A percentile compares a stretch with the other conserved stretches of the same genome.
phyloP scores from a whole-genome alignment of 2,113 vertebrate genomes.

The Daubentonia madagascariensis region DNA sequence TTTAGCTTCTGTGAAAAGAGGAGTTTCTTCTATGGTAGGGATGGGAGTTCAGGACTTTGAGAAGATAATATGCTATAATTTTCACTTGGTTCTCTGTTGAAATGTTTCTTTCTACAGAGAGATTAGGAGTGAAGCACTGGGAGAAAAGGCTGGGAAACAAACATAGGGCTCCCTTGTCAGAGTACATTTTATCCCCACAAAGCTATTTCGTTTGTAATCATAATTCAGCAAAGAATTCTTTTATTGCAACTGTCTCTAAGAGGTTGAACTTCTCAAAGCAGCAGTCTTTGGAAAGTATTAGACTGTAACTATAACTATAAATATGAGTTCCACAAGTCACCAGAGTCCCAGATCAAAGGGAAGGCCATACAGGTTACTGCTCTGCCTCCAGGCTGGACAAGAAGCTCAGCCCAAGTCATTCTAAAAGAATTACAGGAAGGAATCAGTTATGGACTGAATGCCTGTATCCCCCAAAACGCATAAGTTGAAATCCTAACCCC shows the following conservation, averaged over 20 bases:
- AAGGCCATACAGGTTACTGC: neutral
- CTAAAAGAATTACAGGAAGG: neutral
- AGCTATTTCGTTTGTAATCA: conserved; percentile 32
- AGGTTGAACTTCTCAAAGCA: conserved; percentile 13
- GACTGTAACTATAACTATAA: neutral
- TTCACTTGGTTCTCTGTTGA: conserved; percentile 6
- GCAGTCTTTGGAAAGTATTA: neutral
- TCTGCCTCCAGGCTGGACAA: neutral
- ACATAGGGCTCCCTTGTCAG: neutral
- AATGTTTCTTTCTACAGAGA: conserved; percentile 43
- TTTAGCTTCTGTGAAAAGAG: neutral
- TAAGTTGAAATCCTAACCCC: neutral
- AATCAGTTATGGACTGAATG: neutral
- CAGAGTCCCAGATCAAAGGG: conserved; percentile 16
- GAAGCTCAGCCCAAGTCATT: neutral
- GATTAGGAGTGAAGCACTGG: neutral
- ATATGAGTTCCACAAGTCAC: conserved; percentile 16
- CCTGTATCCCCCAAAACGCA: neutral
- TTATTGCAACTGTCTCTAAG: conserved; percentile 52
- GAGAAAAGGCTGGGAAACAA: conserved; percentile 32
- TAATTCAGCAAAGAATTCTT: conserved; percentile 26
- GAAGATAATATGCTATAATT: conserved; percentile 22
- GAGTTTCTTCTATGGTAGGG: neutral
- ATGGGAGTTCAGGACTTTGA: neutral
- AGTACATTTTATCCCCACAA: conserved; percentile 8